Evolutionary conservation across 2,888 invertebrate genomes (phyloP).

Genomic region (Crepidodera aurea): DNA sequence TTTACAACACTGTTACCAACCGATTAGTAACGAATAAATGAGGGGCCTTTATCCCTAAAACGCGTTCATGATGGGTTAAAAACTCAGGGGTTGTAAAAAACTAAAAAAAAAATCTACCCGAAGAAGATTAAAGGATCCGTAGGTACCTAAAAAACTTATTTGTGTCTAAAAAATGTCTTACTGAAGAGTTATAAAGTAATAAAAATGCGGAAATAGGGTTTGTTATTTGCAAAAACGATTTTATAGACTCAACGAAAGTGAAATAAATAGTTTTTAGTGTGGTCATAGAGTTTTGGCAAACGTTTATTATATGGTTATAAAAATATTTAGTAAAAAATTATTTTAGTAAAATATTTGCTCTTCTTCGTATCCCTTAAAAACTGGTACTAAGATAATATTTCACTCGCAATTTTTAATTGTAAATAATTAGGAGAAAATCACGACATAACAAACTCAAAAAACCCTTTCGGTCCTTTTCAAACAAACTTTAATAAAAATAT

Average conservation of each 20-base stretch:
- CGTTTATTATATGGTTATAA: too few relatives aligned
- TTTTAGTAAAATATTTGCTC: too few relatives aligned
- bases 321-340: too few relatives aligned
- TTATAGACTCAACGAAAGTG: neutral
- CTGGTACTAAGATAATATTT: too few relatives aligned
- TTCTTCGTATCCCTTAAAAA: too few relatives aligned
- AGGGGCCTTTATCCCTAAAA: neutral
- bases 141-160: neutral
- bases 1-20: neutral
- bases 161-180: neutral
- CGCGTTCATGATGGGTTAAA: slow-evolving; percentile 2
- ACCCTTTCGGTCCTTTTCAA: neutral
- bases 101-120: neutral
- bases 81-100: neutral
- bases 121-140: neutral
- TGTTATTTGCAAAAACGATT: neutral
- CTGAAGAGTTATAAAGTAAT: neutral
- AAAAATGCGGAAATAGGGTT: neutral
- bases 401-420: too few relatives aligned
- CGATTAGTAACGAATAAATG: neutral
- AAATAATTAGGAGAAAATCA: too few relatives aligned
- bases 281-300: too few relatives aligned
- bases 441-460: neutral
- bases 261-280: too few relatives aligned
- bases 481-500: neutral